phyloP scores from a whole-genome alignment of 2,797 vertebrate genomes.

The Bradypus variegatus region DNA sequence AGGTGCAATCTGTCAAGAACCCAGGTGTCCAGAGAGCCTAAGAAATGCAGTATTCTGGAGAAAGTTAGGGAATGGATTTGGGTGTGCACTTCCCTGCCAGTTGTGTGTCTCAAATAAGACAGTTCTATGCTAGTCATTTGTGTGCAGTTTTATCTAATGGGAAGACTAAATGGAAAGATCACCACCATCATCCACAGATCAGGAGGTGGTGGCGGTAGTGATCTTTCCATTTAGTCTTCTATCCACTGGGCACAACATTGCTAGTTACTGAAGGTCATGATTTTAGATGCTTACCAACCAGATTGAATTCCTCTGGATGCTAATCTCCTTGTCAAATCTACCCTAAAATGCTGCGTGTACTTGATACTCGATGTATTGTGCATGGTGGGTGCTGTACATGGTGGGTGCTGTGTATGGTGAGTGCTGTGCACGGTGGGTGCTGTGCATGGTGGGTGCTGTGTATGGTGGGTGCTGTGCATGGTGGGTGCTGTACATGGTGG shows the following conservation, averaged over 20 bases:
- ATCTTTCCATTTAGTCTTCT: background rate
- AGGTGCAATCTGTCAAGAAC: background rate
- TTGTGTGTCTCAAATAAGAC: no score
- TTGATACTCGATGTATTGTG: no score
- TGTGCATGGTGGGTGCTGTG: no score
- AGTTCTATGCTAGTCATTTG: background rate
- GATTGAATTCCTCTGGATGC: background rate
- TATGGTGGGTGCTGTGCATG: no score
- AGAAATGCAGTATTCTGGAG: background rate
- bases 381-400: no score
- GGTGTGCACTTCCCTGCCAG: background rate
- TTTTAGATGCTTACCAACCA: background rate
- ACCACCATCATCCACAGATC: no score
- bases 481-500: no score
- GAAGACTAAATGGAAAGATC: no score
- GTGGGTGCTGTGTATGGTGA: no score
- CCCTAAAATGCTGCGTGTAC: background rate
- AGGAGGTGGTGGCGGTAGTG: no score
- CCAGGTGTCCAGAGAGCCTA: background rate
- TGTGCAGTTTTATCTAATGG: background rate
- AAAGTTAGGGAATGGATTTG: rapidly evolving
- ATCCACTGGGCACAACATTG: background rate
- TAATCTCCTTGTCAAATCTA: background rate
- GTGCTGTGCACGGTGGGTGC: no score
- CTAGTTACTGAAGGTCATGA: background rate